A percentile compares a stretch with the other conserved stretches of the same genome.
Conservation (phyloP, 1,140 invertebrate genomes). For the Achatina immaculata region DNA sequence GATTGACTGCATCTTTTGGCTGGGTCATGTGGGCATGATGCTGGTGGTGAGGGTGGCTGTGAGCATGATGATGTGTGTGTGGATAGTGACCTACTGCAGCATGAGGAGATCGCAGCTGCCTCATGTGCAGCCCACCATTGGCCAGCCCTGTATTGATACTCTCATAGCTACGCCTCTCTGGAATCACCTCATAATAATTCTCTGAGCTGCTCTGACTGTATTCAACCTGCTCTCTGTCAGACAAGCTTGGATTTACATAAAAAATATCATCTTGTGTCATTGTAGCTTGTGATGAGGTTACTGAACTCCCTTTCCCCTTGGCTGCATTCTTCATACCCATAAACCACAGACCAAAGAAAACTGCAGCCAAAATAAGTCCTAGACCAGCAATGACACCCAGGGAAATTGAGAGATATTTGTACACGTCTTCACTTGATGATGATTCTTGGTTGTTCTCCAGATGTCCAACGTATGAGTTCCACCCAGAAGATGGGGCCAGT, state of each 20-base stretch:
- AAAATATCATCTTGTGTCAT: constrained; percentile 70
- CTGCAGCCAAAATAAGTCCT: constrained; percentile 54
- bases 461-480: constrained; percentile 30
- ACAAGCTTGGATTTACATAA: constrained; percentile 66
- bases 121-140: constrained; percentile 28
- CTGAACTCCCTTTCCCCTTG: constrained; percentile 59
- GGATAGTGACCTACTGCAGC: constrained; percentile 33
- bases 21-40: constrained; percentile 32
- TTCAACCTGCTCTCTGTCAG: constrained; percentile 59
- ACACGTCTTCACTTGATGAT: constrained; percentile 40
- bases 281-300: constrained; percentile 67
- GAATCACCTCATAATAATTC: constrained; percentile 68
- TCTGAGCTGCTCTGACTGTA: constrained; percentile 67
- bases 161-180: constrained; percentile 65
- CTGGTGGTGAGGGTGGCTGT: constrained; percentile 26
- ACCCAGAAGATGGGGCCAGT: constrained; percentile 49
- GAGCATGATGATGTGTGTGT: constrained; percentile 38
- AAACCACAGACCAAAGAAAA: constrained; percentile 62
- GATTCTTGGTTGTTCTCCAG: constrained; percentile 37
- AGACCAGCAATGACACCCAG: constrained; percentile 62
- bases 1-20: constrained; percentile 1
- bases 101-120: constrained; percentile 24
- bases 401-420: constrained; percentile 52
- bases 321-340: constrained; percentile 51
- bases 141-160: constrained; percentile 64